These are phyloP conservation scores for Lacerta bilineata DNA, from an alignment of 2,797 vertebrate species.

Conservation along the genomic window DNA sequence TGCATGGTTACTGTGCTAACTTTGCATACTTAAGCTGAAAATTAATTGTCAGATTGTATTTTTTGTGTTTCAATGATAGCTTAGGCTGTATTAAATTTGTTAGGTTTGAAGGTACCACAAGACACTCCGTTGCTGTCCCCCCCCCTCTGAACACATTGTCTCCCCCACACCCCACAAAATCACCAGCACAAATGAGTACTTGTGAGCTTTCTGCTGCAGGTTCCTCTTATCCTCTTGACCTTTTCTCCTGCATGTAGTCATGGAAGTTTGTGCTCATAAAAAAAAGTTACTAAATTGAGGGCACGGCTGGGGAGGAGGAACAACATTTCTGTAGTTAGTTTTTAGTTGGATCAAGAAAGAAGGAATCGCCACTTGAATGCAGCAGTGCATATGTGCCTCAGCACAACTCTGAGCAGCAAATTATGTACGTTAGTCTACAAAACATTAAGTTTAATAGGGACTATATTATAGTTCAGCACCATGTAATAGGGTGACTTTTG, in stretches of 20 bases:
- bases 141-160: background rate
- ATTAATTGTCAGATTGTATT: background rate
- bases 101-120: background rate
- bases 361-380: background rate
- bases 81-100: background rate
- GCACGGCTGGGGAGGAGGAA: background rate
- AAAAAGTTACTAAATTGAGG: constrained; percentile 42
- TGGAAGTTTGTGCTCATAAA: constrained; percentile 14
- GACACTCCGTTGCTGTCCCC: background rate
- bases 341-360: background rate
- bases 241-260: constrained; percentile 34
- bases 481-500: background rate
- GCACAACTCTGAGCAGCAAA: background rate
- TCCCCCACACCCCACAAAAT: background rate
- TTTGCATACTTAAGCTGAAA: background rate
- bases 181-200: background rate
- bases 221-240: background rate
- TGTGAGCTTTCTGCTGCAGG: constrained; percentile 45
- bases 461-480: constrained; percentile 11
- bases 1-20: background rate
- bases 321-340: constrained; percentile 28
- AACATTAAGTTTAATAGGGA: constrained; percentile 25
- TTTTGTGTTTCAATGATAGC: background rate
- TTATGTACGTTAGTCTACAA: constrained; percentile 21
- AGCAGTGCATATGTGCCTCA: background rate